Percentiles rank a stretch among this genome's conserved stretches.
Evolutionary conservation across 2,797 vertebrate genomes (phyloP).

Genomic region (Lacerta agilis): DNA sequence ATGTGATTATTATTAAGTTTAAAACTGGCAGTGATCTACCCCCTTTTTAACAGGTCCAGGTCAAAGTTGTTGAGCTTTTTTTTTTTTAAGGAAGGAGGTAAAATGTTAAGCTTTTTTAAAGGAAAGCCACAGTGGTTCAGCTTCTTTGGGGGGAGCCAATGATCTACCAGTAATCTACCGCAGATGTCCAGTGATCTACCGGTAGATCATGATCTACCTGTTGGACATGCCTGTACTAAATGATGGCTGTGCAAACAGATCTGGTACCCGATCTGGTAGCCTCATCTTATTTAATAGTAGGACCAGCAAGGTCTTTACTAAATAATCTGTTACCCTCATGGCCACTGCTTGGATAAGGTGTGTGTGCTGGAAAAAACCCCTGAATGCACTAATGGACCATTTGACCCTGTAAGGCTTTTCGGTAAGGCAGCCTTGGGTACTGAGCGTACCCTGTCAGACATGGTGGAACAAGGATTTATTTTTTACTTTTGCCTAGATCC

Average conservation of each 20-base stretch:
- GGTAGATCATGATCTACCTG: too few relatives aligned
- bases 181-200: too few relatives aligned
- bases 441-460: too few relatives aligned
- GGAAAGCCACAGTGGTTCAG: too few relatives aligned
- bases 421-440: background rate
- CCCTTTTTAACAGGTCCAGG: too few relatives aligned
- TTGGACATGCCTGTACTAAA: background rate
- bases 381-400: background rate
- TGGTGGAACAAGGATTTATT: background rate
- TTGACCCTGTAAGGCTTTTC: background rate
- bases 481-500: background rate
- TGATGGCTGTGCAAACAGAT: background rate
- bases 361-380: too few relatives aligned
- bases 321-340: background rate
- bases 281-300: background rate
- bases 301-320: background rate
- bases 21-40: too few relatives aligned
- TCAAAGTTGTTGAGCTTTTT: too few relatives aligned
- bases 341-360: background rate
- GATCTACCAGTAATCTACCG: too few relatives aligned
- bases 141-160: too few relatives aligned
- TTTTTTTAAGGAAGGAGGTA: too few relatives aligned
- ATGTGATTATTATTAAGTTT: background rate
- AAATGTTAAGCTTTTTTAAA: too few relatives aligned
- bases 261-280: background rate